A percentile compares a stretch with the other conserved stretches of the same genome.
Conservation (phyloP, 1,140 invertebrate species). For the Globodera ellingtonae region DNA sequence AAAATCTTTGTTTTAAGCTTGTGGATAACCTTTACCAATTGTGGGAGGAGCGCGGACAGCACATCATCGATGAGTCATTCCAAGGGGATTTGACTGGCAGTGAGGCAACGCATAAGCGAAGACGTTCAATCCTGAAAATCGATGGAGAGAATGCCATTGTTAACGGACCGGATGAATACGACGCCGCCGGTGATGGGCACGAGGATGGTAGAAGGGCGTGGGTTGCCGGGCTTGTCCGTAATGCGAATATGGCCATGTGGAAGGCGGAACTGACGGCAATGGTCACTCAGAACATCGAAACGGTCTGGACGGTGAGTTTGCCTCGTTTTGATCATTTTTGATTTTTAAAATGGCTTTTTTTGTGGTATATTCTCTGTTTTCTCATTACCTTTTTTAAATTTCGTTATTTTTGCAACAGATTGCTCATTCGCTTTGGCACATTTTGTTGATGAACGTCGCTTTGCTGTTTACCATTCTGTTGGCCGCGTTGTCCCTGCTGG, state of each 20-base stretch:
- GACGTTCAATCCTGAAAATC: background rate
- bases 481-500: slow-evolving; percentile 81
- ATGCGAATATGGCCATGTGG: slow-evolving; percentile 73
- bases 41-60: slow-evolving; percentile 74
- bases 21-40: slow-evolving; percentile 90
- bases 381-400: slow-evolving; percentile 1
- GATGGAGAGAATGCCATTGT: background rate
- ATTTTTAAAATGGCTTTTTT: background rate
- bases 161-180: slow-evolving; percentile 8
- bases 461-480: slow-evolving; percentile 84
- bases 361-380: background rate
- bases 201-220: slow-evolving; percentile 67
- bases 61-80: background rate
- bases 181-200: slow-evolving; percentile 68
- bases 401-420: slow-evolving; percentile 62
- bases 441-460: slow-evolving; percentile 87
- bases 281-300: slow-evolving; percentile 87
- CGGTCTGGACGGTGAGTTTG: slow-evolving; percentile 76
- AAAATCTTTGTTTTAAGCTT: slow-evolving; percentile 65
- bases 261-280: slow-evolving; percentile 72
- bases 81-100: background rate
- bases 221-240: slow-evolving; percentile 74
- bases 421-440: slow-evolving; percentile 86
- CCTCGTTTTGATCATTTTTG: background rate
- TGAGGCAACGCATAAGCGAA: background rate